Conservation (phyloP, 2,113 vertebrate genomes). For the Narcine bancroftii region DNA sequence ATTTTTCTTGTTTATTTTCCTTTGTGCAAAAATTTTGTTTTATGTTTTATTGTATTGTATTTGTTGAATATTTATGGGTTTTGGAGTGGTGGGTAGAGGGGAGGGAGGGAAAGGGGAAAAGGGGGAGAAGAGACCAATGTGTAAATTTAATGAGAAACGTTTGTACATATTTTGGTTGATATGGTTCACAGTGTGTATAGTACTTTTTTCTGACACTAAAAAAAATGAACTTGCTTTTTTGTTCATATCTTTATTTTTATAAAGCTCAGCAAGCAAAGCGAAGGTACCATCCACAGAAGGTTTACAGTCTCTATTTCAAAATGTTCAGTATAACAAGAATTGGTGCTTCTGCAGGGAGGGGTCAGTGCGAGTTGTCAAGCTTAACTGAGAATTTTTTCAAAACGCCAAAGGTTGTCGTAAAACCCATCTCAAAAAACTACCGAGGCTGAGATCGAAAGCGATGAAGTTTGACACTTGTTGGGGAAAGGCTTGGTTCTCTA, state of each 20-base stretch:
- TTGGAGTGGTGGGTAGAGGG: too few relatives aligned
- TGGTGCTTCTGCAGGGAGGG: neutral
- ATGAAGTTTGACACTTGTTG: neutral
- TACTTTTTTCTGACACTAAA: neutral
- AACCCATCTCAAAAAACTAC: neutral
- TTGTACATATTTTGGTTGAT: too few relatives aligned
- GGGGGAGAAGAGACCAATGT: too few relatives aligned
- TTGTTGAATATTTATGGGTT: too few relatives aligned
- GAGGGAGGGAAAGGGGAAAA: too few relatives aligned
- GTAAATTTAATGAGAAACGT: too few relatives aligned
- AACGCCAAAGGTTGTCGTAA: neutral
- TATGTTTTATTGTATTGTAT: too few relatives aligned
- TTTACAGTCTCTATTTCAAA: neutral
- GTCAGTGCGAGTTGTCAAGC: neutral
- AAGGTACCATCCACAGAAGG: neutral
- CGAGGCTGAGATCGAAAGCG: neutral
- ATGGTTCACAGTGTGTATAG: too few relatives aligned
- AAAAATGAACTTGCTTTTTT: too few relatives aligned
- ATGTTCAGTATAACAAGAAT: neutral
- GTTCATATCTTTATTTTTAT: too few relatives aligned
- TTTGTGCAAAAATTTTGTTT: too few relatives aligned
- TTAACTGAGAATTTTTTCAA: neutral
- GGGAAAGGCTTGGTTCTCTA: neutral
- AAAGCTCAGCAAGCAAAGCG: neutral
- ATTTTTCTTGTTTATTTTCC: too few relatives aligned